phyloP scores from a whole-genome alignment of 2,113 vertebrate species.

The Coreoperca whiteheadi region DNA sequence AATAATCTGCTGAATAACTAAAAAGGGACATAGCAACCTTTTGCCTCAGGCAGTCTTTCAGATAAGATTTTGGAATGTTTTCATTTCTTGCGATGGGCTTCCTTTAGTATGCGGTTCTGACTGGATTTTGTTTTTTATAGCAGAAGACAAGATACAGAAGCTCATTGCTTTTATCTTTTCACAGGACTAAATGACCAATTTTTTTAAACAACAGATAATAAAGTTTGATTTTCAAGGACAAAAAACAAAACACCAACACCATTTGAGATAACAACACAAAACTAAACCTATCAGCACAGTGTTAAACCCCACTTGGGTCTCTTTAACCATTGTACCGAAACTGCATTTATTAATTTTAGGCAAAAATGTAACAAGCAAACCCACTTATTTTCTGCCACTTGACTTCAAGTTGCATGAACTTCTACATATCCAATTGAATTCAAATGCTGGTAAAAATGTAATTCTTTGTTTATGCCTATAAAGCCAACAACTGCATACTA shows the following conservation, averaged over 20 bases:
- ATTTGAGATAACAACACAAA: not conserved
- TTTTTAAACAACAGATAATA: not conserved
- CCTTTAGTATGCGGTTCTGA: too few relatives aligned
- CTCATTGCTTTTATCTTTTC: not conserved
- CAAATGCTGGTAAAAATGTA: not conserved
- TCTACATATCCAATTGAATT: not conserved
- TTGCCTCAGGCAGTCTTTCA: too few relatives aligned
- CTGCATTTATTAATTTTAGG: not conserved
- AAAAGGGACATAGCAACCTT: not conserved
- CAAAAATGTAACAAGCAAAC: not conserved
- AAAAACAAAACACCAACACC: not conserved
- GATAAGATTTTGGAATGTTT: too few relatives aligned
- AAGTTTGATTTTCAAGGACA: not conserved
- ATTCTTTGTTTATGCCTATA: not conserved
- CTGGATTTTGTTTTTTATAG: too few relatives aligned
- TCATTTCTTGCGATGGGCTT: too few relatives aligned
- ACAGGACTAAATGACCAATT: too few relatives aligned
- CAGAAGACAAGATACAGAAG: too few relatives aligned
- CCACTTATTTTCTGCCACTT: not conserved
- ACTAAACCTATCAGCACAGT: not conserved
- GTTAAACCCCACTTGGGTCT: not conserved
- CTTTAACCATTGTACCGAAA: not conserved
- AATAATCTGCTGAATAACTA: not conserved
- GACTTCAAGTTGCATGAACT: not conserved
- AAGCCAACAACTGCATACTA: not conserved